Percentiles rank a stretch among this genome's conserved stretches.
Conservation (phyloP, 1,140 invertebrate genomes). For the Bacillus rossius region DNA sequence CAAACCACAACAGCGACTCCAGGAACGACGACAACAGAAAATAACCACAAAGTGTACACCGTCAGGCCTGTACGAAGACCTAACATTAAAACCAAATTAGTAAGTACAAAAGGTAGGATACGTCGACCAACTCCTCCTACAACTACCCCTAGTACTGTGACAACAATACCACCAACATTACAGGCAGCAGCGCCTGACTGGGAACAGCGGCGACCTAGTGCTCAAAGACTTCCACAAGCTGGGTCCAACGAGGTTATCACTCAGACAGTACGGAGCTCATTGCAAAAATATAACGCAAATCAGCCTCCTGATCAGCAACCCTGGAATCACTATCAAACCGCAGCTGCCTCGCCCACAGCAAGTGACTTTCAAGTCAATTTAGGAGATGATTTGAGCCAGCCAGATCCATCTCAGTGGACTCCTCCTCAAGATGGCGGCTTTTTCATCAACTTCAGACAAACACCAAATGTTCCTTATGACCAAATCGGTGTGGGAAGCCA, state of each 20-base stretch:
- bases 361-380: too few relatives aligned
- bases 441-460: too few relatives aligned
- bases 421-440: too few relatives aligned
- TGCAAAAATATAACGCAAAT: not conserved
- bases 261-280: not conserved
- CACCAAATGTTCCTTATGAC: too few relatives aligned
- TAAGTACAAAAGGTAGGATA: not conserved
- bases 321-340: not conserved
- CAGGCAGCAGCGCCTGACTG: too few relatives aligned
- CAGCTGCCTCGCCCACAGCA: too few relatives aligned
- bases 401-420: too few relatives aligned
- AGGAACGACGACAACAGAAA: too few relatives aligned
- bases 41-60: not conserved
- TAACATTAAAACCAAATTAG: not conserved
- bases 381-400: too few relatives aligned
- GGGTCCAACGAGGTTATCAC: not conserved
- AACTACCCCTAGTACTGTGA: not conserved
- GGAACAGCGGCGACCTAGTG: not conserved
- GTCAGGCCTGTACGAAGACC: not conserved
- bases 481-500: too few relatives aligned
- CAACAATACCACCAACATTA: too few relatives aligned
- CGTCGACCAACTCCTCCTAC: not conserved
- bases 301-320: not conserved
- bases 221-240: not conserved
- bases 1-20: too few relatives aligned